A percentile compares a stretch with the other conserved stretches of the same genome.
phyloP scores from a whole-genome alignment of 2,888 invertebrate species.

The Smittia aterrima region DNA sequence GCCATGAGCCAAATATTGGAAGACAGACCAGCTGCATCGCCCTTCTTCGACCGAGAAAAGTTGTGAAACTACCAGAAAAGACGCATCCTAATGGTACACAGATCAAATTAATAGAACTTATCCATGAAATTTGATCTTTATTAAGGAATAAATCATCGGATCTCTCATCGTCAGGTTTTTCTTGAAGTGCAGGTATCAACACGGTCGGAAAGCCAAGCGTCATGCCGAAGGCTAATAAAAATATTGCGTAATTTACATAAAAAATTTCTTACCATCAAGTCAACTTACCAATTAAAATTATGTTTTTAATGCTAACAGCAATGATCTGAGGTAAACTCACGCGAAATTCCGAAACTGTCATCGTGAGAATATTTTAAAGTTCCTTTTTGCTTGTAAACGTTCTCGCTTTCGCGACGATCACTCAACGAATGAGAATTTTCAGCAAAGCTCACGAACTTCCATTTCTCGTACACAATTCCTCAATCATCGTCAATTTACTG shows the following conservation, averaged over 20 bases:
- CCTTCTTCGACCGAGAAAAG: slow-evolving; percentile 67
- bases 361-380: neutral
- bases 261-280: too few species aligned
- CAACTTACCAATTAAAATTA: neutral
- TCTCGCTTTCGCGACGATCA: too few species aligned
- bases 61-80: slow-evolving; percentile 68
- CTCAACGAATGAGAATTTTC: too few species aligned
- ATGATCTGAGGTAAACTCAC: neutral
- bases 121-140: slow-evolving; percentile 70
- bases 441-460: too few species aligned
- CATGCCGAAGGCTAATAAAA: slow-evolving; percentile 67
- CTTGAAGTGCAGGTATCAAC: slow-evolving; percentile 65
- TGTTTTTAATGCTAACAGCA: neutral
- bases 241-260: too few species aligned
- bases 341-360: neutral
- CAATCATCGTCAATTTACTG: too few species aligned
- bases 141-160: slow-evolving; percentile 56
- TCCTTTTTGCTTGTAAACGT: neutral
- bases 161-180: slow-evolving; percentile 45
- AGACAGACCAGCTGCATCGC: slow-evolving; percentile 75
- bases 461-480: too few species aligned
- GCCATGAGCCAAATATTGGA: slow-evolving; percentile 73
- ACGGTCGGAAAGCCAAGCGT: slow-evolving; percentile 79
- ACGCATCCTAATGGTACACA: slow-evolving; percentile 78
- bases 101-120: slow-evolving; percentile 79